Percentiles rank a stretch among this genome's conserved stretches.
phyloP scores from a whole-genome alignment of 1,140 invertebrate species.

The Acromyrmex heyeri region DNA sequence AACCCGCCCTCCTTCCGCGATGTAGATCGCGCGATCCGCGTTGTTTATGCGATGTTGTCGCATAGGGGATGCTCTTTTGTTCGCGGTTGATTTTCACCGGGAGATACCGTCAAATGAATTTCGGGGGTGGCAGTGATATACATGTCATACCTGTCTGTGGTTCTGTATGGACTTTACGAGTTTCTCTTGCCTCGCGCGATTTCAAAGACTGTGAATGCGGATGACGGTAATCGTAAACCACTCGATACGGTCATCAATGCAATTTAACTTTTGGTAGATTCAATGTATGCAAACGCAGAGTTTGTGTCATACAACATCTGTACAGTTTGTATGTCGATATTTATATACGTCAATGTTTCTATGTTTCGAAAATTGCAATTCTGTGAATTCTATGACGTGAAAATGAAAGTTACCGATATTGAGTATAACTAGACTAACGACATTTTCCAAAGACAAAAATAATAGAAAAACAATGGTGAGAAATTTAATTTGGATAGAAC shows the following conservation, averaged over 20 bases:
- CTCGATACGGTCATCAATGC: background rate
- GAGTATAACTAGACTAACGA: background rate
- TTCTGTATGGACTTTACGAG: slow-evolving; percentile 53
- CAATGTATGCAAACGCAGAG: background rate
- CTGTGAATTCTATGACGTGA: background rate
- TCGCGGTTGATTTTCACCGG: slow-evolving; percentile 74
- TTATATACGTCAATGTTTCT: background rate
- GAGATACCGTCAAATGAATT: slow-evolving; percentile 73
- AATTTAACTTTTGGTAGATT: slow-evolving; percentile 24
- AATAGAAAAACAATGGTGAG: background rate
- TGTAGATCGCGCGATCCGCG: slow-evolving; percentile 79
- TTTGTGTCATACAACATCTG: background rate
- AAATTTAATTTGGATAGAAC: background rate
- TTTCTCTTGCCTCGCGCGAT: slow-evolving; percentile 30
- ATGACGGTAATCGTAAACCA: slow-evolving; percentile 46
- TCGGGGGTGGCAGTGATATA: slow-evolving; percentile 56
- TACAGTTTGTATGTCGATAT: background rate
- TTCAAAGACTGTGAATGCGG: slow-evolving; percentile 54
- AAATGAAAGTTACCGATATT: background rate
- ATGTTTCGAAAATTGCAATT: background rate
- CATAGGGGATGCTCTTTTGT: slow-evolving; percentile 80
- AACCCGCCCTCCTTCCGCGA: slow-evolving; percentile 65
- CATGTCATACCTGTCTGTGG: slow-evolving; percentile 38
- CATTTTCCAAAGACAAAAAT: background rate
- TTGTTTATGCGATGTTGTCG: slow-evolving; percentile 80